A percentile compares a stretch with the other conserved stretches of the same genome.
Evolutionary conservation across 2,113 vertebrate species (phyloP).

Genomic region (Cephalopholis sonnerati): DNA sequence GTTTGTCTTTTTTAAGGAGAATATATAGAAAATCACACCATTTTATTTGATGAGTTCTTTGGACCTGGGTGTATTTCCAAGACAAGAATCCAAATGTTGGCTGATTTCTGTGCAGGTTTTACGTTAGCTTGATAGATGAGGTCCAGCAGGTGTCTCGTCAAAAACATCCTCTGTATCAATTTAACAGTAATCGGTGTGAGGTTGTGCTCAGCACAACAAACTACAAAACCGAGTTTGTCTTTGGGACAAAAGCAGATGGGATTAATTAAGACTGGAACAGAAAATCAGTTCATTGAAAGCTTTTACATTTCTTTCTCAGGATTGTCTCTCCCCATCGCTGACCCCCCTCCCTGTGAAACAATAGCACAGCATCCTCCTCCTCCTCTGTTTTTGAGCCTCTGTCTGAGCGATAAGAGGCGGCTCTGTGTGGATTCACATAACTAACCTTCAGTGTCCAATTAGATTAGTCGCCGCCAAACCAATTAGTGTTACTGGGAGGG

Average conservation of each 20-base stretch:
- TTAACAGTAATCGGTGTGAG: background rate
- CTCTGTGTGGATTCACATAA: constrained; percentile 48
- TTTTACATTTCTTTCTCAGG: background rate
- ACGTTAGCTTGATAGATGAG: too few relatives aligned
- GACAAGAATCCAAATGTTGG: too few relatives aligned
- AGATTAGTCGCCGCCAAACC: constrained; percentile 47
- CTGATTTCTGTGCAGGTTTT: too few relatives aligned
- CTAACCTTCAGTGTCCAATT: constrained; percentile 64
- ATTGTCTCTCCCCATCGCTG: background rate
- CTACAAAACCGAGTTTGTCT: background rate
- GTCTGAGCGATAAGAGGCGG: background rate
- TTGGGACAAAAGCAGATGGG: background rate
- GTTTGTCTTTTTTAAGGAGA: too few relatives aligned
- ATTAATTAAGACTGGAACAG: background rate
- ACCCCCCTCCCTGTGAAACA: background rate
- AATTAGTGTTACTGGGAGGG: constrained; percentile 52
- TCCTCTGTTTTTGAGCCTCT: constrained; percentile 22
- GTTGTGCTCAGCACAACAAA: background rate
- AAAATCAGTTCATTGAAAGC: background rate
- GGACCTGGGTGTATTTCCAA: too few relatives aligned
- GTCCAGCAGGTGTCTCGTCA: too few relatives aligned
- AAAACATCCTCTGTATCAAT: background rate
- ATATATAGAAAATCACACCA: too few relatives aligned
- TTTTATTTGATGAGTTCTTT: too few relatives aligned
- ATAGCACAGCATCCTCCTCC: constrained; percentile 26